These are phyloP conservation scores for Drosophila obscura DNA, from an alignment of 1,140 invertebrate species.

Conservation along the genomic window DNA sequence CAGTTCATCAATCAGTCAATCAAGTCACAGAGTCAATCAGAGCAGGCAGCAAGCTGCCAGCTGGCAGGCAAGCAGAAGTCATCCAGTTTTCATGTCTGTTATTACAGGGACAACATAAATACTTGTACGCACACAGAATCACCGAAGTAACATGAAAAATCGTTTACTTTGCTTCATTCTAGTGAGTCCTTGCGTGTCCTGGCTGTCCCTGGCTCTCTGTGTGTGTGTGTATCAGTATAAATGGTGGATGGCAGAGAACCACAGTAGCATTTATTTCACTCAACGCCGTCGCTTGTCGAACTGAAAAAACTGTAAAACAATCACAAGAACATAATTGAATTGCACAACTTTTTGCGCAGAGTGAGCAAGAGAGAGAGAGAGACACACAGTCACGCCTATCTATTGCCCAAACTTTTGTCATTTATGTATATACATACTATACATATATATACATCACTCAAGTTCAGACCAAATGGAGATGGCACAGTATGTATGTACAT, in stretches of 20 bases:
- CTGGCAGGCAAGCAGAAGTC: conserved; percentile 17
- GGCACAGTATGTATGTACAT: too few relatives aligned
- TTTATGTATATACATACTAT: conserved; percentile 1
- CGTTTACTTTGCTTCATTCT: conserved; percentile 47
- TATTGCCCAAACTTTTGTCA: conserved; percentile 34
- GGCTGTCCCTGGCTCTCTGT: conserved; percentile 2
- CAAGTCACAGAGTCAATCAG: not conserved
- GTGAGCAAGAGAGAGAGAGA: not conserved
- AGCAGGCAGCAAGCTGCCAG: not conserved
- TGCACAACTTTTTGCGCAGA: conserved; percentile 47
- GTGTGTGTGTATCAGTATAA: conserved; percentile 29
- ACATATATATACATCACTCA: too few relatives aligned
- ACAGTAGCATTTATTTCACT: conserved; percentile 37
- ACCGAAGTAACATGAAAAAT: conserved; percentile 64
- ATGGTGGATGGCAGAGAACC: conserved; percentile 19
- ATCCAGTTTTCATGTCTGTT: conserved; percentile 54
- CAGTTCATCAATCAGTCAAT: conserved; percentile 53
- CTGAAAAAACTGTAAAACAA: conserved; percentile 49
- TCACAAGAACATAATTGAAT: conserved; percentile 56
- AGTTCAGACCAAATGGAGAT: too few relatives aligned
- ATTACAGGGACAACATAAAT: conserved; percentile 65
- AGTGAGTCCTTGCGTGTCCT: not conserved
- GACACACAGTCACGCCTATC: conserved; percentile 6
- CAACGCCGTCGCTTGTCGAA: conserved; percentile 12
- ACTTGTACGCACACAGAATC: conserved; percentile 28